Evolutionary conservation across 2,888 invertebrate genomes (phyloP).

Genomic region (Cancer borealis): DNA sequence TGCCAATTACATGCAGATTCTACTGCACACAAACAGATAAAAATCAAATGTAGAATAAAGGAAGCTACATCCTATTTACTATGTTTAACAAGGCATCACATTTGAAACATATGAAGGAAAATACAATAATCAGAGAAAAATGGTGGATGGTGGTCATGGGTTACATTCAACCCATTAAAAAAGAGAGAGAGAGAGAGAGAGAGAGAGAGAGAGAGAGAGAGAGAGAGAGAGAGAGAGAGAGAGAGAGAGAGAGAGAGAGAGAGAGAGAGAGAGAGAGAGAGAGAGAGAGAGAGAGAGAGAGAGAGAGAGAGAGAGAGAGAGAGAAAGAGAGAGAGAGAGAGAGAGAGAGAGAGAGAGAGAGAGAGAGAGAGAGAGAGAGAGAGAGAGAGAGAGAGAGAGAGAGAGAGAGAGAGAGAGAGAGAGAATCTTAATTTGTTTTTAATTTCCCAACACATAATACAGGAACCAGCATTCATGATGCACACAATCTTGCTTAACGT

Average conservation of each 20-base stretch:
- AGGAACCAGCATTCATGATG: neutral
- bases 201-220: conserved; percentile 1
- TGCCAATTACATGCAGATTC: neutral
- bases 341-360: neutral
- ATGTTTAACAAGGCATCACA: neutral
- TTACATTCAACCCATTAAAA: neutral
- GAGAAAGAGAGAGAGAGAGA: no score
- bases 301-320: no score
- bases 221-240: neutral
- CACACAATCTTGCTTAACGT: neutral
- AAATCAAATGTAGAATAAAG: neutral
- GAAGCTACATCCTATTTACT: neutral
- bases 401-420: conserved; percentile 1
- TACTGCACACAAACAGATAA: neutral
- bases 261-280: neutral
- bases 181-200: neutral
- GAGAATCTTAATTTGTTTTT: neutral
- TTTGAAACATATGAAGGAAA: no score
- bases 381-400: conserved; percentile 1
- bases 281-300: no score
- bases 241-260: neutral
- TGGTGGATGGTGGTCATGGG: neutral
- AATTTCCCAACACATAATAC: neutral
- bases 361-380: conserved; percentile 1
- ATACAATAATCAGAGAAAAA: neutral